Conservation (phyloP, 1,140 invertebrate species). For the Platorchestia sp. region DNA sequence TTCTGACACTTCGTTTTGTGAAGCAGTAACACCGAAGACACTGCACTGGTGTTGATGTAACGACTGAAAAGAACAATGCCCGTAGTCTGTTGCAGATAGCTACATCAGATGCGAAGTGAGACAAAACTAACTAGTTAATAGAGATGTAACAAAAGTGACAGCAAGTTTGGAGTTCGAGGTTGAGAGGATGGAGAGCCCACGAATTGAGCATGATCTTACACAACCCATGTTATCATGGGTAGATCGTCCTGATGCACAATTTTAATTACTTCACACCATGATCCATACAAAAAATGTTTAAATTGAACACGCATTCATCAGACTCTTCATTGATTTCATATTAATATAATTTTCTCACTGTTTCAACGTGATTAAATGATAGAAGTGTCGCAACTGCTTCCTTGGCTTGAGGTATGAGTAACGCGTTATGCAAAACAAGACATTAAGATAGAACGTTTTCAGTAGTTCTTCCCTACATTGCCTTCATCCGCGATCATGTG, state of each 20-base stretch:
- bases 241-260: too few species aligned
- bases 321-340: too few species aligned
- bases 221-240: too few species aligned
- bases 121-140: neutral
- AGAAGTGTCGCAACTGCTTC: neutral
- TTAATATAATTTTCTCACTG: too few species aligned
- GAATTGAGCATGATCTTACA: too few species aligned
- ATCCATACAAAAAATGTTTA: too few species aligned
- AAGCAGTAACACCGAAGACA: neutral
- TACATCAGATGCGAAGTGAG: neutral
- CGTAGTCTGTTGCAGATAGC: neutral
- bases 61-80: neutral
- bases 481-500: neutral
- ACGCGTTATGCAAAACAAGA: neutral
- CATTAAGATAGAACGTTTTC: neutral
- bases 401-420: neutral
- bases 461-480: neutral
- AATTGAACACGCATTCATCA: too few species aligned
- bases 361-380: too few species aligned
- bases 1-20: neutral
- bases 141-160: too few species aligned
- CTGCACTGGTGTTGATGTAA: neutral
- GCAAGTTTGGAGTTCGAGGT: too few species aligned
- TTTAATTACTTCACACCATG: too few species aligned
- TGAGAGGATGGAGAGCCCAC: too few species aligned